phyloP scores from a whole-genome alignment of 2,888 invertebrate species.

The Noctua janthina region DNA sequence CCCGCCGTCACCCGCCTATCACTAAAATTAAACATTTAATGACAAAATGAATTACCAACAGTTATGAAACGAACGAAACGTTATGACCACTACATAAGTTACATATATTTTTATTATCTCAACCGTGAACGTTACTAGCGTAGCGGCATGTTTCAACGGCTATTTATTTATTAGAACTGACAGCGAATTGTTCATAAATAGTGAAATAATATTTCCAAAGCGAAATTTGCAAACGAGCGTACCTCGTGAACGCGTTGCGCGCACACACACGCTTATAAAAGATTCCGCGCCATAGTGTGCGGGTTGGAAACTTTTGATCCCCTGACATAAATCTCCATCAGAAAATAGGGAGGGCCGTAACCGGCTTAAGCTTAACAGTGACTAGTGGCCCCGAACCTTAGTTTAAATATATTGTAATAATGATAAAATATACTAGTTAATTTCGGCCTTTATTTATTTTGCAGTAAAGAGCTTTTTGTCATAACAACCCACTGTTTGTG shows the following conservation, averaged over 20 bases:
- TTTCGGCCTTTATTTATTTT: conserved; percentile 86
- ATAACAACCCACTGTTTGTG: conserved; percentile 80
- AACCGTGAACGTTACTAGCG: conserved; percentile 72
- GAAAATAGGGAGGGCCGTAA: conserved; percentile 90
- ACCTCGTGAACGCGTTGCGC: conserved; percentile 60
- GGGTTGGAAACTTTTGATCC: conserved; percentile 89
- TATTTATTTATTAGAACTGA: conserved; percentile 82
- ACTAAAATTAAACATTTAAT: conserved; percentile 85
- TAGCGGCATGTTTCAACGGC: conserved; percentile 67
- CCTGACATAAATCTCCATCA: conserved; percentile 90
- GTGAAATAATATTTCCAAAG: conserved; percentile 74
- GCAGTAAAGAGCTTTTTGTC: conserved; percentile 83
- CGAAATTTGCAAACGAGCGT: conserved; percentile 77
- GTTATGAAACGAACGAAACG: conserved; percentile 73
- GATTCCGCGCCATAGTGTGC: conserved; percentile 74
- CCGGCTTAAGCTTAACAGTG: conserved; percentile 90
- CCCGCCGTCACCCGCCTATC: conserved; percentile 71
- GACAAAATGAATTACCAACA: conserved; percentile 81
- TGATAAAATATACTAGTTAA: conserved; percentile 89
- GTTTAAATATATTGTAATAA: conserved; percentile 90
- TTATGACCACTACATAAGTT: conserved; percentile 77
- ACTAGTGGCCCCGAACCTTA: conserved; percentile 87
- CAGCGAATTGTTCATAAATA: conserved; percentile 80
- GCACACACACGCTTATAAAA: conserved; percentile 69
- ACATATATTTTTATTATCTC: conserved; percentile 80